Evolutionary conservation across 1,140 invertebrate species (phyloP), one percentile per base, ranked within the genome.

Genomic region (Drosophila bipectinata): DNA sequence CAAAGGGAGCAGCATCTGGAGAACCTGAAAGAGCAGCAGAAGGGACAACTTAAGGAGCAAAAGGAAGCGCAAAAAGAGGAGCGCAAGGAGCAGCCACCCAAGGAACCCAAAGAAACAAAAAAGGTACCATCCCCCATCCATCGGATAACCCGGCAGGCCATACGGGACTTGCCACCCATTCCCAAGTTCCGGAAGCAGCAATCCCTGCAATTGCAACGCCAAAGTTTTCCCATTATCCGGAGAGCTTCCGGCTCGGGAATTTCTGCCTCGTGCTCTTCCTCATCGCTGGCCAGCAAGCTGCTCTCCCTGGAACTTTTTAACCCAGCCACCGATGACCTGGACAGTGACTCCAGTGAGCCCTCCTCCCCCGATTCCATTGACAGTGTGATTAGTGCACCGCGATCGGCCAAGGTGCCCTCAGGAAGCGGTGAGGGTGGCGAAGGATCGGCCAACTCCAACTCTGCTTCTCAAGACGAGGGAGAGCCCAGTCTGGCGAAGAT

Each of bases 281-380:
- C 72, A 7, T 62, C 78, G 6, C 59, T 82, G 14, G 67, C 61
- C 56, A 92, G 95, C 0, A 95, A 95, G 57, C 88, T 97, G 10
- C 92, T 97, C 57, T 96, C 96, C 1, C 91, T 97, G 53, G 97
- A 98, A 90, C 92, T 98, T 5, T 98, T 97, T 80, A 98, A 98
- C 92, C 97, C 97, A 1, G 97, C 97, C 82, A 97, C 95, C 6
- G 97, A 98, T 90, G 97, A 98, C 80, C 94, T 97, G 91, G 97
- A 98, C 84, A 97, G 96, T 77, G 97, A 98, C 90, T 97, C 96
- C 1, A 96, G 96, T 72, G 96, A 96, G 15, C 95, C 96, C 2
- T 97, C 96, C 0, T 97, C 97, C 0, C 97, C 97, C 2, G 96
- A 97, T 85, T 97, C 97, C 2, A 94, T 96, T 1, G 96, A 96